Evolutionary conservation across 2,113 vertebrate genomes (phyloP).

Genomic region (Pandion haliaetus): DNA sequence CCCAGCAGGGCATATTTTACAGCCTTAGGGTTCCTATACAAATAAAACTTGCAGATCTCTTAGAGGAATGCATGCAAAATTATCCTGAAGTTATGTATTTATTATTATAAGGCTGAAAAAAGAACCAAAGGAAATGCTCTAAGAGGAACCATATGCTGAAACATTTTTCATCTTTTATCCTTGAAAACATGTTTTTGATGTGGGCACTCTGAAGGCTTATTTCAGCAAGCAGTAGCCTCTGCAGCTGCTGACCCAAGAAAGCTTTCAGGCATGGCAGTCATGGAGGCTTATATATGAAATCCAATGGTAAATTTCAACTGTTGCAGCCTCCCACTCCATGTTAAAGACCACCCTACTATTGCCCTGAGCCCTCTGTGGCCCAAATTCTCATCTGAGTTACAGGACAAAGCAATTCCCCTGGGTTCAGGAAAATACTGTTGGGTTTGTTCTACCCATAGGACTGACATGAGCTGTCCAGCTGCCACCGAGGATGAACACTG

Average conservation of each 20-base stretch:
- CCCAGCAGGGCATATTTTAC: not conserved
- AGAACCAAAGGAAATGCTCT: not conserved
- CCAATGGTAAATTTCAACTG: not conserved
- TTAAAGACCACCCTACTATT: not conserved
- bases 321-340: not conserved
- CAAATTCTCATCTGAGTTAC: not conserved
- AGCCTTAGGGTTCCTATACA: not conserved
- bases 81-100: slow-evolving; percentile 19
- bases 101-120: slow-evolving; percentile 28
- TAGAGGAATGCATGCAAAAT: slow-evolving; percentile 29
- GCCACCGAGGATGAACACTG: not conserved
- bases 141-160: slow-evolving; percentile 33
- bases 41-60: not conserved
- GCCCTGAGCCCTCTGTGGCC: not conserved
- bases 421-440: not conserved
- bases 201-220: not conserved
- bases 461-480: not conserved
- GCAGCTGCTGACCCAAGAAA: slow-evolving; percentile 1
- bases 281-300: not conserved
- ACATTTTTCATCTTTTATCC: slow-evolving; percentile 26
- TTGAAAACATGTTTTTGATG: not conserved
- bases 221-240: not conserved
- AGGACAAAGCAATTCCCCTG: not conserved
- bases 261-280: not conserved
- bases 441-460: not conserved